Conservation (phyloP, 2,113 vertebrate genomes). For the Lamprotornis superbus region DNA sequence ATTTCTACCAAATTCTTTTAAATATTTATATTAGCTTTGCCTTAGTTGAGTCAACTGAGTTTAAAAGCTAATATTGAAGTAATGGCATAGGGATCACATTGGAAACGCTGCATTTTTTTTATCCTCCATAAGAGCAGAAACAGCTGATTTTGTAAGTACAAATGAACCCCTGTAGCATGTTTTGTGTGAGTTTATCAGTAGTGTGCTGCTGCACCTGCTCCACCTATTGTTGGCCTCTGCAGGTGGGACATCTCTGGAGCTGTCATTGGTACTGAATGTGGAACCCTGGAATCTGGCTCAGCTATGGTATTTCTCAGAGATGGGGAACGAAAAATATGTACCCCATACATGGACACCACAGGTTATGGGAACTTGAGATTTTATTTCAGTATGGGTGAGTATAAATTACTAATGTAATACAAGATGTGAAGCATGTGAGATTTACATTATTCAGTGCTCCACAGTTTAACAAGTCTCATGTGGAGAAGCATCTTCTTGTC, state of each 20-base stretch:
- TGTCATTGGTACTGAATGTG: slow-evolving; percentile 86
- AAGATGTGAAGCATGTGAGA: background rate
- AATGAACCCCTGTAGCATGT: background rate
- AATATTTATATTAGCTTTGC: background rate
- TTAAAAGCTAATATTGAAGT: background rate
- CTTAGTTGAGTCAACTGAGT: background rate
- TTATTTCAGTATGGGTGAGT: slow-evolving; percentile 93
- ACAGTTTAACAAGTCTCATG: background rate
- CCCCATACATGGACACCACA: slow-evolving; percentile 91
- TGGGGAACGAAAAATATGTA: slow-evolving; percentile 89
- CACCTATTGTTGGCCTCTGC: background rate
- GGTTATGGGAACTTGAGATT: slow-evolving; percentile 93
- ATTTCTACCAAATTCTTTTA: background rate
- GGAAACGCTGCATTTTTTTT: background rate
- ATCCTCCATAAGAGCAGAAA: background rate
- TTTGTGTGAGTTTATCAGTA: background rate
- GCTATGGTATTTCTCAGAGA: slow-evolving; percentile 89
- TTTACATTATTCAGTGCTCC: background rate
- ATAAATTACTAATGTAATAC: background rate
- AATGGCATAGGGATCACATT: background rate
- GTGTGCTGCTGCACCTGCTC: background rate
- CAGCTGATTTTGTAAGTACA: background rate
- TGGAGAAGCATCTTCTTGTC: background rate
- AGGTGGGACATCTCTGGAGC: slow-evolving; percentile 92
- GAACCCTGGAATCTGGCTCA: slow-evolving; percentile 89